Conservation (phyloP, 2,888 invertebrate species). For the Xylota sylvarum region DNA sequence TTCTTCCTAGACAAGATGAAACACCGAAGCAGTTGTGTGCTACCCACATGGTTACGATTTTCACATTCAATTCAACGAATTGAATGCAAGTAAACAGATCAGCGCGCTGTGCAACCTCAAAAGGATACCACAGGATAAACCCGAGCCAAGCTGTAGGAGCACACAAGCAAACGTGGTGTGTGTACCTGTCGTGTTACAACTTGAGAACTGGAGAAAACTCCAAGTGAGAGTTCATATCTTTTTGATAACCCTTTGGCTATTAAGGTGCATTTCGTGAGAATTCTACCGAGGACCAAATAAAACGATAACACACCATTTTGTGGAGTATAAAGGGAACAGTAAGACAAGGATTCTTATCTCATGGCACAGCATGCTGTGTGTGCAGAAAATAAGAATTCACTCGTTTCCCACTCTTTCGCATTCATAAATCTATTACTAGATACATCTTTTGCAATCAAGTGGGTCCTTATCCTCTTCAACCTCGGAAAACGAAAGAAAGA, state of each 20-base stretch:
- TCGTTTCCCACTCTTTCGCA: conserved; percentile 50
- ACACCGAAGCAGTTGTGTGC: conserved; percentile 52
- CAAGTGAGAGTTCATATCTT: conserved; percentile 68
- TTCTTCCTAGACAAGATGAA: conserved; percentile 42
- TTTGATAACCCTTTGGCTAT: conserved; percentile 71
- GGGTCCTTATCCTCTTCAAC: conserved; percentile 71
- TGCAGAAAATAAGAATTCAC: conserved; percentile 43
- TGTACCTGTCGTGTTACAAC: conserved; percentile 30
- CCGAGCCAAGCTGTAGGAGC: neutral
- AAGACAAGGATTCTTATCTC: conserved; percentile 63
- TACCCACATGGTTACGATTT: conserved; percentile 65
- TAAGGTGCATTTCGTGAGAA: conserved; percentile 75
- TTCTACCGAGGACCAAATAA: conserved; percentile 56
- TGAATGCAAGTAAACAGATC: conserved; percentile 46
- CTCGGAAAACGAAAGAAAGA: conserved; percentile 11
- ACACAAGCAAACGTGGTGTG: neutral
- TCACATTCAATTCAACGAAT: conserved; percentile 61
- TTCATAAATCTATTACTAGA: conserved; percentile 76
- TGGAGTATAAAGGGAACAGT: conserved; percentile 24
- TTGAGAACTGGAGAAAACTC: conserved; percentile 43
- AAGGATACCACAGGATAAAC: conserved; percentile 12
- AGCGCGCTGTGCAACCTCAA: conserved; percentile 28
- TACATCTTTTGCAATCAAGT: conserved; percentile 76
- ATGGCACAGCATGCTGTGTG: conserved; percentile 34
- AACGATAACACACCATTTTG: conserved; percentile 64